These are phyloP conservation scores for Eumerus sabulonum DNA, from an alignment of 2,888 invertebrate species.

Conservation along the genomic window DNA sequence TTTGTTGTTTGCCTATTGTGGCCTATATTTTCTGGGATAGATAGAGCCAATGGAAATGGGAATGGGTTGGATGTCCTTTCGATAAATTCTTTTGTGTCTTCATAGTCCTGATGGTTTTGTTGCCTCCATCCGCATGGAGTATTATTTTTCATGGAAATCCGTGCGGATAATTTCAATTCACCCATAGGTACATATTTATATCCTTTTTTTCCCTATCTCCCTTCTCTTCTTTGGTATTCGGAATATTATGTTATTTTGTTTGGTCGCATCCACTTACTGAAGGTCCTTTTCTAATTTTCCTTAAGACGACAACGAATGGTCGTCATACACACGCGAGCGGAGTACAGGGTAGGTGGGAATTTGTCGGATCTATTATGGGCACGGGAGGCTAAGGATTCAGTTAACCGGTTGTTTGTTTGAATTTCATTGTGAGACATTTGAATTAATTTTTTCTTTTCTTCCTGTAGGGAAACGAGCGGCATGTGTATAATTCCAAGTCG, in stretches of 20 bases:
- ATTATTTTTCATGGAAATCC: constrained; percentile 67
- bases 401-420: constrained; percentile 36
- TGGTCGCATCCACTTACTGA: constrained; percentile 40
- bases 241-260: constrained; percentile 9
- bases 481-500: no score
- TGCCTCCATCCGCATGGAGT: constrained; percentile 48
- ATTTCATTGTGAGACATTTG: constrained; percentile 14
- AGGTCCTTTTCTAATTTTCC: constrained; percentile 57
- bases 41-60: constrained; percentile 4
- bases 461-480: no score
- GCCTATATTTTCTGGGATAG: constrained; percentile 16
- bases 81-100: constrained; percentile 55
- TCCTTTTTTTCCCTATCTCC: constrained; percentile 17
- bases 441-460: background rate
- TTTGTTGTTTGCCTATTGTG: constrained; percentile 9
- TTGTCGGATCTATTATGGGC: constrained; percentile 43
- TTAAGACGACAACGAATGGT: constrained; percentile 53
- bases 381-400: constrained; percentile 17
- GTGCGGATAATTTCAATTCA: constrained; percentile 67
- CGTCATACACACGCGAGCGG: constrained; percentile 4
- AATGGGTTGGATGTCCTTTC: constrained; percentile 11
- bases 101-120: constrained; percentile 26
- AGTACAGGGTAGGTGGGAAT: constrained; percentile 29
- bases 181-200: constrained; percentile 42
- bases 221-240: background rate